Evolutionary conservation across 2,113 vertebrate genomes (phyloP).

Genomic region (Anguilla rostrata): DNA sequence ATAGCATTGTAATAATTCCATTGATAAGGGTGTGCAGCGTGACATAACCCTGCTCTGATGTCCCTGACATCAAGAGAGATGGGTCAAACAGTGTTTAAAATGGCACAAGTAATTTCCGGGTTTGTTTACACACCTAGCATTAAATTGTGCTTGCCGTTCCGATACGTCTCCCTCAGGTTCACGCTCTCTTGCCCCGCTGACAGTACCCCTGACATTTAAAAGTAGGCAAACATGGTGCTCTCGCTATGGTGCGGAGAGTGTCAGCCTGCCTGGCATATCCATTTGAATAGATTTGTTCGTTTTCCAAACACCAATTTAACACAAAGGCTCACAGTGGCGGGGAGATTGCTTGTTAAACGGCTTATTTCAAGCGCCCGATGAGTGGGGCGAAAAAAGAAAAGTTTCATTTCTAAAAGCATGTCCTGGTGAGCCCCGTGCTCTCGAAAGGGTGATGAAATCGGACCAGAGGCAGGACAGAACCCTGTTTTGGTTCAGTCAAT

Average conservation of each 20-base stretch:
- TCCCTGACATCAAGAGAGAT: conserved; percentile 23
- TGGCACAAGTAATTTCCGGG: conserved; percentile 40
- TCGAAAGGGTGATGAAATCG: neutral
- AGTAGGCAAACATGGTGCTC: conserved; percentile 63
- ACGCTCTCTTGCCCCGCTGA: conserved; percentile 45
- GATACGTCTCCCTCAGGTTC: conserved; percentile 49
- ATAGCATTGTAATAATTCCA: neutral
- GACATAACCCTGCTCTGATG: conserved; percentile 29
- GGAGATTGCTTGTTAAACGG: conserved; percentile 3
- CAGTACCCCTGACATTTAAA: conserved; percentile 61
- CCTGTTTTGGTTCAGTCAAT: no score
- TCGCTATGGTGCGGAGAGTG: conserved; percentile 39
- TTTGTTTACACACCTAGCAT: conserved; percentile 11
- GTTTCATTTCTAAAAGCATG: neutral
- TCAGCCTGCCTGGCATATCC: conserved; percentile 57
- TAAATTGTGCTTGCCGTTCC: neutral
- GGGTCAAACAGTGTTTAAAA: conserved; percentile 26
- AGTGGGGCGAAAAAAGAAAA: neutral
- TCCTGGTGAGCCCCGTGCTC: neutral
- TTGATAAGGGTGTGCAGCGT: neutral
- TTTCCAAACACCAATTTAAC: conserved; percentile 11
- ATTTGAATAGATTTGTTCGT: conserved; percentile 57
- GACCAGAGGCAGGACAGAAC: no score
- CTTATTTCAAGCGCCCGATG: neutral
- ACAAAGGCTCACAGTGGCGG: neutral